Evolutionary conservation across 2,113 vertebrate genomes (phyloP).

Genomic region (Python bivittatus): DNA sequence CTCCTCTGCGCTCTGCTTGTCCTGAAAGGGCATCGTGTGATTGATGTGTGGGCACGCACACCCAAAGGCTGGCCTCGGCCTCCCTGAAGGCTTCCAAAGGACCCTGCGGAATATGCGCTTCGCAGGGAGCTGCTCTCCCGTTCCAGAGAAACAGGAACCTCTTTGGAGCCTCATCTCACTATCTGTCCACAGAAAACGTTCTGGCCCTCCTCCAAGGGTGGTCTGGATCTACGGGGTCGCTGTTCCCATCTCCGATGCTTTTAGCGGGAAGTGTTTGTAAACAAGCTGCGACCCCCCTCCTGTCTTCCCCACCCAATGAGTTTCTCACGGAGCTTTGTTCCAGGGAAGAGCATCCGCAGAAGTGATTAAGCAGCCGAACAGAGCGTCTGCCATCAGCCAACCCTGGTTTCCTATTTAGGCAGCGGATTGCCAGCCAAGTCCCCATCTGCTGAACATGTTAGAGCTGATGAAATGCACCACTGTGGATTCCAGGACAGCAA

Average conservation of each 20-base stretch:
- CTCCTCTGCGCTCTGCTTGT: too few species aligned
- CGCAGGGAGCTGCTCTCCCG: not conserved
- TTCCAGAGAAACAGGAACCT: not conserved
- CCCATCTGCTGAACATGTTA: constrained; percentile 65
- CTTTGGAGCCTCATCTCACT: too few species aligned
- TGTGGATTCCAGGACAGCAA: constrained; percentile 30
- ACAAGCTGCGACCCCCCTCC: not conserved
- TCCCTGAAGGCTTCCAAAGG: not conserved
- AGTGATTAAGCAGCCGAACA: constrained; percentile 17
- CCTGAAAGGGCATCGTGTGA: too few species aligned
- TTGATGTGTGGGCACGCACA: too few species aligned
- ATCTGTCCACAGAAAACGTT: too few species aligned
- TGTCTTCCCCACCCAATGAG: not conserved
- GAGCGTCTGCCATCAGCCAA: constrained; percentile 39
- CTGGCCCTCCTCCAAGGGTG: not conserved
- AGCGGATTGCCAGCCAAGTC: constrained; percentile 61
- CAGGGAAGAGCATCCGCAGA: not conserved
- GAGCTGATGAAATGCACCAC: constrained; percentile 29
- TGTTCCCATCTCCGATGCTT: not conserved
- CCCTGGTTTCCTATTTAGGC: constrained; percentile 53
- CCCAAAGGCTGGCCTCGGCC: not conserved
- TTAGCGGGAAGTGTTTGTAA: not conserved
- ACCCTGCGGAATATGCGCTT: not conserved
- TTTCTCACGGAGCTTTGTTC: not conserved
- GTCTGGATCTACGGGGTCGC: not conserved